These are phyloP conservation scores for Metridium senile DNA, from an alignment of 92 coral and sea anemone genomes.

Conservation along the genomic window DNA sequence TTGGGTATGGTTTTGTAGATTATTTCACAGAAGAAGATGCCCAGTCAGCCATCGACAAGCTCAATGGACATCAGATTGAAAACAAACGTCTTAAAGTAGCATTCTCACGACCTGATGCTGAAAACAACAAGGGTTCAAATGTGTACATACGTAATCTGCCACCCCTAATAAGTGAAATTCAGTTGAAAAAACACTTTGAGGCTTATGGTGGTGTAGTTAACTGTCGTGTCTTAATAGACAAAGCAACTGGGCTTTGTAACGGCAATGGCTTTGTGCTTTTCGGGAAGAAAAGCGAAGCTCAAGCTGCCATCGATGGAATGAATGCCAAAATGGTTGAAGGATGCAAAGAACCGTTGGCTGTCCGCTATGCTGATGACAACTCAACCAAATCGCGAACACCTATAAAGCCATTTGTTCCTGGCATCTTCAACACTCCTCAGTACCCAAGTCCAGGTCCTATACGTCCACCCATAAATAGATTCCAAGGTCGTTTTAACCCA, in stretches of 20 bases:
- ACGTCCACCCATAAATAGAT: conserved; percentile 65
- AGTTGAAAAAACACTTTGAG: conserved; percentile 52
- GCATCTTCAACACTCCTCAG: conserved; percentile 5
- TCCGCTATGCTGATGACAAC: conserved; percentile 86
- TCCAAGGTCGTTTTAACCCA: conserved; percentile 75
- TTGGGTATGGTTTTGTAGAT: conserved; percentile 88
- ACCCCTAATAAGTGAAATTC: conserved; percentile 43
- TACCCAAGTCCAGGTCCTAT: conserved; percentile 63
- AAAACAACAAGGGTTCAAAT: conserved; percentile 73
- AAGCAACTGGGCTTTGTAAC: conserved; percentile 61
- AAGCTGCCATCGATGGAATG: conserved; percentile 65
- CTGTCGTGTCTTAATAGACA: conserved; percentile 66
- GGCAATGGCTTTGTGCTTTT: conserved; percentile 81
- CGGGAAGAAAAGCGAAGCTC: conserved; percentile 70
- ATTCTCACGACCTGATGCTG: conserved; percentile 73
- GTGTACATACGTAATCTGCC: conserved; percentile 79
- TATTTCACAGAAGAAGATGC: conserved; percentile 84
- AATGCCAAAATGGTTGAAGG: conserved; percentile 64
- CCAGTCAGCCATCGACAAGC: conserved; percentile 66
- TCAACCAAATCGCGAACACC: conserved; percentile 69
- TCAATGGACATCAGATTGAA: conserved; percentile 64
- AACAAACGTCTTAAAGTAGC: conserved; percentile 80
- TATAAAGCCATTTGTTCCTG: conserved; percentile 25
- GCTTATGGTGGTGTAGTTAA: conserved; percentile 68
- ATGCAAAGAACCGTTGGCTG: conserved; percentile 42